phyloP scores from a whole-genome alignment of 2,797 vertebrate genomes.

The Tolypeutes matacus region DNA sequence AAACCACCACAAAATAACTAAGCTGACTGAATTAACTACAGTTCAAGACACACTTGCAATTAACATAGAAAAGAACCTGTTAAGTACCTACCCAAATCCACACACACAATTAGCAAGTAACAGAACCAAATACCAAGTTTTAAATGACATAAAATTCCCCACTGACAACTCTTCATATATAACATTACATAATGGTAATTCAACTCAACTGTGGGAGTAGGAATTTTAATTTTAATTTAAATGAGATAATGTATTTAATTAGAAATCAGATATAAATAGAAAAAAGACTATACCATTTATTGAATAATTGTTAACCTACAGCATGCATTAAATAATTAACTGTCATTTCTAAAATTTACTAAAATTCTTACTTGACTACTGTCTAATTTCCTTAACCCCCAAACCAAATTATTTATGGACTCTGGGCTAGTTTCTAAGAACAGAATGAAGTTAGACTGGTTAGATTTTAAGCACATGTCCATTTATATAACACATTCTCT shows the following conservation, averaged over 20 bases:
- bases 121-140: neutral
- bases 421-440: neutral
- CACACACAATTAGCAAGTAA: constrained; percentile 16
- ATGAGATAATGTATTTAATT: constrained; percentile 15
- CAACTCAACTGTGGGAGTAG: neutral
- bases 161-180: neutral
- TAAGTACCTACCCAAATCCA: neutral
- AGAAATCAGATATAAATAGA: neutral
- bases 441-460: neutral
- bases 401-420: constrained; percentile 10
- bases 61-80: neutral
- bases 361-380: neutral
- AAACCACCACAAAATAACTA: constrained; percentile 23
- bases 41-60: neutral
- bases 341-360: constrained; percentile 41
- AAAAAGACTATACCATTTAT: neutral
- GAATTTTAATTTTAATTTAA: constrained; percentile 11
- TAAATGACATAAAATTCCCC: neutral
- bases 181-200: neutral
- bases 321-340: neutral
- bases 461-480: neutral
- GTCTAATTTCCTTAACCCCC: constrained; percentile 34
- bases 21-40: neutral
- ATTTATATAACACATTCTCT: neutral
- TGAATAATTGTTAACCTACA: neutral